These are phyloP conservation scores for Falco concolor DNA, from an alignment of 2,797 vertebrate genomes.

Conservation along the genomic window DNA sequence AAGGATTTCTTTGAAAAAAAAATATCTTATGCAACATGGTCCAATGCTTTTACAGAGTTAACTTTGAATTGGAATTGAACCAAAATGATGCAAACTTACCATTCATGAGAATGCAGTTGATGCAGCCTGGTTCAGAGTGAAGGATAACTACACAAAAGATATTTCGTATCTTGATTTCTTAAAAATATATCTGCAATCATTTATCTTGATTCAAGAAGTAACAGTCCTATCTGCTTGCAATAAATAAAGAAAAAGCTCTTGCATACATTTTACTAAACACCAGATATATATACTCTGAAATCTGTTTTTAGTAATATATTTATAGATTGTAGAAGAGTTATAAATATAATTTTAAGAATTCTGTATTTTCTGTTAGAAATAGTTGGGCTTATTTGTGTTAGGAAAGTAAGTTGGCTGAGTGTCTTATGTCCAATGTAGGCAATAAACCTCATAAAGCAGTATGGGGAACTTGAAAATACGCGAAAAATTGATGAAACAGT, in stretches of 20 bases:
- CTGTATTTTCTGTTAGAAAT: background rate
- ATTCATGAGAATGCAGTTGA: background rate
- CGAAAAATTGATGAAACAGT: background rate
- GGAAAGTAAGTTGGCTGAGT: background rate
- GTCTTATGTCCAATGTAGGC: background rate
- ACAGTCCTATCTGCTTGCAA: background rate
- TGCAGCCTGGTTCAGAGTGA: background rate
- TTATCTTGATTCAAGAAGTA: background rate
- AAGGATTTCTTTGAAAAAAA: background rate
- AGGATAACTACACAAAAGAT: background rate
- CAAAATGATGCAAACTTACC: background rate
- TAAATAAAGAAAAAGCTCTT: background rate
- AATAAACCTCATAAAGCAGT: background rate
- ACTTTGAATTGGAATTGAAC: background rate
- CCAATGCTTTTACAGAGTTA: background rate
- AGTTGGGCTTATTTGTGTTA: background rate
- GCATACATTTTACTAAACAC: background rate
- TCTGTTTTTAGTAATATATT: background rate
- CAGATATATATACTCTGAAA: background rate
- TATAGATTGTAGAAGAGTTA: too few relatives aligned
- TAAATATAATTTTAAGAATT: background rate
- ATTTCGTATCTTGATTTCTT: background rate
- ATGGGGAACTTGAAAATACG: background rate
- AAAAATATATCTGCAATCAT: background rate
- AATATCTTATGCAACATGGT: rapidly evolving